phyloP scores from a whole-genome alignment of 2,113 vertebrate genomes.

The Bucco capensis region DNA sequence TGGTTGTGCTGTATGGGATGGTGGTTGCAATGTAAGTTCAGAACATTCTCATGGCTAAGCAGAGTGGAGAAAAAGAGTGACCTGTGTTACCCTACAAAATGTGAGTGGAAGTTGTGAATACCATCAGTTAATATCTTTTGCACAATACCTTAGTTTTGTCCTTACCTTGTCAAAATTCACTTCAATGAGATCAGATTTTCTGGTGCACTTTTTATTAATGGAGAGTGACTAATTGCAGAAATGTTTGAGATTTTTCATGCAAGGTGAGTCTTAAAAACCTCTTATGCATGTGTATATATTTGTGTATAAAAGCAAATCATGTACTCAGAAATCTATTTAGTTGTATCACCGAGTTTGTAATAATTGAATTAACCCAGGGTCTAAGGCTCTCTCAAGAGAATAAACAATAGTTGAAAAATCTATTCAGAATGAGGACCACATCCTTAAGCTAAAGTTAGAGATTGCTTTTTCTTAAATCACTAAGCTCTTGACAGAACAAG shows the following conservation, averaged over 20 bases:
- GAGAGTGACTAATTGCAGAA: not conserved
- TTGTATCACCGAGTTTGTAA: not conserved
- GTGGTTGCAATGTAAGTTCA: not conserved
- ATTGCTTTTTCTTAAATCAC: not conserved
- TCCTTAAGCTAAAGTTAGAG: not conserved
- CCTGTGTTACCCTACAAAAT: not conserved
- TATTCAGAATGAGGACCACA: not conserved
- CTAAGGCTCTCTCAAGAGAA: not conserved
- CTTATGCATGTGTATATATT: not conserved
- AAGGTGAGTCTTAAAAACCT: not conserved
- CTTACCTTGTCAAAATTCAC: not conserved
- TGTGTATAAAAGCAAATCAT: not conserved
- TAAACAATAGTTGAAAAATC: not conserved
- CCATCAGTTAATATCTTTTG: not conserved
- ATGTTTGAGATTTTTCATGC: not conserved
- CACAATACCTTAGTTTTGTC: not conserved
- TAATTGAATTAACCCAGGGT: not conserved
- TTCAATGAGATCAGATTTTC: not conserved
- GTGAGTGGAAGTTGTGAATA: not conserved
- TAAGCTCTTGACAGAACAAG: not conserved
- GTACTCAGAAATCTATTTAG: not conserved
- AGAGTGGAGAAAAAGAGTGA: not conserved
- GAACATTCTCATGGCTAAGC: not conserved
- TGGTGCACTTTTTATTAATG: not conserved
- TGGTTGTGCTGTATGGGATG: not conserved